These are phyloP conservation scores for Sardina pilchardus DNA, from an alignment of 2,113 vertebrate species.

Conservation along the genomic window DNA sequence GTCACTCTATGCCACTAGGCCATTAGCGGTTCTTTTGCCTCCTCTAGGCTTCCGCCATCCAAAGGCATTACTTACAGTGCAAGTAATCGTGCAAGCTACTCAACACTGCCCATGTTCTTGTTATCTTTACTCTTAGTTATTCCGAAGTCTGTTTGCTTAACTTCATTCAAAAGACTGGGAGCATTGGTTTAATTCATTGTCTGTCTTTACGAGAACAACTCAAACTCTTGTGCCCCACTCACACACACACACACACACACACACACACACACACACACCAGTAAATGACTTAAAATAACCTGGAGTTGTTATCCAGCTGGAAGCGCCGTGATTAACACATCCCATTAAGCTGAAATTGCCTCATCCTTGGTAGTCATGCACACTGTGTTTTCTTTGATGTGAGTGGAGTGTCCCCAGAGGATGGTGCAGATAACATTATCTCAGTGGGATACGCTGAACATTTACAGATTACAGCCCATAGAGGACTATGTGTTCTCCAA, in stretches of 20 bases:
- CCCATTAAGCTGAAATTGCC: not conserved
- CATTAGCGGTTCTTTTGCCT: not conserved
- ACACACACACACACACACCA: not conserved
- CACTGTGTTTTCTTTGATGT: not conserved
- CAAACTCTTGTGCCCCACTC: not conserved
- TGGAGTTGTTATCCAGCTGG: not conserved
- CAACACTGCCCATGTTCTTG: not conserved
- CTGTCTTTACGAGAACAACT: not conserved
- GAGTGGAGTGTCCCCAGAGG: not conserved
- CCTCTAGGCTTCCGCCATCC: no score
- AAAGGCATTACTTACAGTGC: not conserved
- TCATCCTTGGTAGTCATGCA: not conserved
- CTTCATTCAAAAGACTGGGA: not conserved
- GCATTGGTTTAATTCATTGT: not conserved
- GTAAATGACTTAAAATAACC: not conserved
- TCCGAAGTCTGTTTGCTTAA: not conserved
- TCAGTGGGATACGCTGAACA: not conserved
- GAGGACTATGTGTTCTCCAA: conserved; percentile 9
- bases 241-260: not conserved
- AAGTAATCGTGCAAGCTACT: not conserved
- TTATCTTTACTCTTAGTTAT: not conserved
- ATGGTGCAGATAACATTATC: not conserved
- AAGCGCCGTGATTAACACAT: not conserved
- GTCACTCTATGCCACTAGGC: not conserved
- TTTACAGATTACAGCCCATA: not conserved